Percentiles rank a stretch among this genome's conserved stretches.
Conservation (phyloP, 2,888 invertebrate species). For the Alviniconcha strummeri region DNA sequence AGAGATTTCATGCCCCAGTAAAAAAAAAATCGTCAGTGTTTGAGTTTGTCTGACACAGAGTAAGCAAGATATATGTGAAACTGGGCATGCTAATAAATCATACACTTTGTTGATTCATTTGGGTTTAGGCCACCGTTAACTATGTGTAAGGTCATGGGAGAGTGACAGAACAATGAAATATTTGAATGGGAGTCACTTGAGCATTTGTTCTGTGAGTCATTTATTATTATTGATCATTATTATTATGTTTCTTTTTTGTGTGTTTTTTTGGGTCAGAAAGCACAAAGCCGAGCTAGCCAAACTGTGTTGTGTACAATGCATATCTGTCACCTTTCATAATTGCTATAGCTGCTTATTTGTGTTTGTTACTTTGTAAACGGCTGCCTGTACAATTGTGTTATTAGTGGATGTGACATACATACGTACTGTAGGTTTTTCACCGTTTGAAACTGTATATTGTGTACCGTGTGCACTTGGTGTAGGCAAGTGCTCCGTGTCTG, state of each 20-base stretch:
- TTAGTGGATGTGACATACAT: not conserved
- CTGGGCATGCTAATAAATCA: too few species aligned
- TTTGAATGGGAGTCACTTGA: too few species aligned
- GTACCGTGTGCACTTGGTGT: not conserved
- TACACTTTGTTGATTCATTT: too few species aligned
- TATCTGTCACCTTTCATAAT: not conserved
- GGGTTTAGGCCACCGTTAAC: too few species aligned
- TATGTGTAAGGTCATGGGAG: too few species aligned
- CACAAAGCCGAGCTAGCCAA: not conserved
- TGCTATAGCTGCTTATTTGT: not conserved
- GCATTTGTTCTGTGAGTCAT: too few species aligned
- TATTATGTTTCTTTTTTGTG: not conserved
- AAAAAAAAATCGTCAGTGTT: too few species aligned
- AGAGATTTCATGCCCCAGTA: too few species aligned
- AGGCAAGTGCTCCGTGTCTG: not conserved
- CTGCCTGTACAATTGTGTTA: constrained; percentile 5
- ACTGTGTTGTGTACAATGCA: not conserved
- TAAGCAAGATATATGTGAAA: too few species aligned
- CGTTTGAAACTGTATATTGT: not conserved
- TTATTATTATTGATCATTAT: not conserved
- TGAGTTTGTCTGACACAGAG: too few species aligned
- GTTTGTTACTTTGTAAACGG: constrained; percentile 15
- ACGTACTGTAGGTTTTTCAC: constrained; percentile 15
- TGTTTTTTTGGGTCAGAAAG: not conserved
- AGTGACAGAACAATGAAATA: too few species aligned